A percentile compares a stretch with the other conserved stretches of the same genome.
Conservation (phyloP, 2,113 vertebrate genomes). For the Sapajus apella region DNA sequence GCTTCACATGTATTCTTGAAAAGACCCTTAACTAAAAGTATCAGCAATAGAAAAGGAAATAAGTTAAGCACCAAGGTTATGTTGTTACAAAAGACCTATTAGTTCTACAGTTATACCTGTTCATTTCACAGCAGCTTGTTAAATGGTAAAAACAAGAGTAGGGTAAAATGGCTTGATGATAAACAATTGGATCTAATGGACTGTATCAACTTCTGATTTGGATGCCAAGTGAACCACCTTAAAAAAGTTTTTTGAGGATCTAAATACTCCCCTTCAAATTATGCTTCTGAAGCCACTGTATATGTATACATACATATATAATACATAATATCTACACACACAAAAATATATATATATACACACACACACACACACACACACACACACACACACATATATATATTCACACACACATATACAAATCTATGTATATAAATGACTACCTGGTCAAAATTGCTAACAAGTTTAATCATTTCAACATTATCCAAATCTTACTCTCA, state of each 20-base stretch:
- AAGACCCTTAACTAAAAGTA: not conserved
- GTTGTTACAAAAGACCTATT: no score
- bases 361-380: no score
- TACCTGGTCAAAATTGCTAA: not conserved
- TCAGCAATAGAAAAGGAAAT: not conserved
- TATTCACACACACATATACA: no score
- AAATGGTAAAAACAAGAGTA: not conserved
- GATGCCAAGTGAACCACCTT: not conserved
- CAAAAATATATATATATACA: no score
- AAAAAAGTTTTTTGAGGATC: not conserved
- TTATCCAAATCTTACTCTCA: not conserved
- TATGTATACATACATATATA: not conserved
- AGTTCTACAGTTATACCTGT: not conserved
- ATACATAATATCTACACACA: not conserved
- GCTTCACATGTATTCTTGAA: not conserved
- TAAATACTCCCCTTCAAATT: not conserved
- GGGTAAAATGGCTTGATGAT: not conserved
- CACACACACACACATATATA: no score
- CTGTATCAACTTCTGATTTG: not conserved
- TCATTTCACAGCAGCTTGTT: not conserved
- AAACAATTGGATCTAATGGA: not conserved
- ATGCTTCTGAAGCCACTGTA: not conserved
- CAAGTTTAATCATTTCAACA: not conserved
- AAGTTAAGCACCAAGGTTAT: not conserved
- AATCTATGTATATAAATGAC: not conserved